These are phyloP conservation scores for Leuciscus idus DNA, from an alignment of 2,113 vertebrate species.

Conservation along the genomic window DNA sequence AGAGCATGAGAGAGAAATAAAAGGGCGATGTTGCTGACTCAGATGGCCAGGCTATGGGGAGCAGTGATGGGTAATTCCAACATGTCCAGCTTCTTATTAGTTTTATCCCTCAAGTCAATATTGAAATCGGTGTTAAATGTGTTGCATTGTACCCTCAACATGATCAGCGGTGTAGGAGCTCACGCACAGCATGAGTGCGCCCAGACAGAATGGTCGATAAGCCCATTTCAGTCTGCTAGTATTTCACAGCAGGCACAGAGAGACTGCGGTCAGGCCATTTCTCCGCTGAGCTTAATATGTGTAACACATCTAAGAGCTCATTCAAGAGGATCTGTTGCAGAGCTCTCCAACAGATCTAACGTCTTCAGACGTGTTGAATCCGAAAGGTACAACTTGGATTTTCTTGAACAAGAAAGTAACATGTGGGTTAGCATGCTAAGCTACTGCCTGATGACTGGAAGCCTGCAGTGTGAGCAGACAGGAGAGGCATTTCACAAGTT, in stretches of 20 bases:
- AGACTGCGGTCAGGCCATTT: background rate
- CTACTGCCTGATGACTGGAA: background rate
- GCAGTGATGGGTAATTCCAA: constrained; percentile 36
- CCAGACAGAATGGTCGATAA: constrained; percentile 46
- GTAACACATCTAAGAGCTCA: constrained; percentile 25
- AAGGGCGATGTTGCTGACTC: constrained; percentile 38
- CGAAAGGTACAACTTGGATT: background rate
- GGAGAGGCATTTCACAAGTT: constrained; percentile 19
- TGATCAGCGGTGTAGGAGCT: constrained; percentile 12
- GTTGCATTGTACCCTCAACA: constrained; percentile 29
- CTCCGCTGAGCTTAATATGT: constrained; percentile 23
- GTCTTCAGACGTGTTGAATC: background rate
- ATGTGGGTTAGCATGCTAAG: constrained; percentile 16
- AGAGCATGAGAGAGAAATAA: background rate
- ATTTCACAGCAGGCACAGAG: constrained; percentile 46
- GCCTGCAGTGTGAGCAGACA: constrained; percentile 7
- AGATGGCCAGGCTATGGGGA: constrained; percentile 4
- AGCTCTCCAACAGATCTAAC: background rate
- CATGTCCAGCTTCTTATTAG: constrained; percentile 40
- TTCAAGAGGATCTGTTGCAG: constrained; percentile 17
- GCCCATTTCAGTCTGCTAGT: constrained; percentile 33
- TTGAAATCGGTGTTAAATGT: constrained; percentile 51
- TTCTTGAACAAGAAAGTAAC: constrained; percentile 22
- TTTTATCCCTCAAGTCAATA: constrained; percentile 46
- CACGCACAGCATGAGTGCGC: background rate